Conservation (phyloP, 2,797 vertebrate genomes). For the Chelonia mydas region DNA sequence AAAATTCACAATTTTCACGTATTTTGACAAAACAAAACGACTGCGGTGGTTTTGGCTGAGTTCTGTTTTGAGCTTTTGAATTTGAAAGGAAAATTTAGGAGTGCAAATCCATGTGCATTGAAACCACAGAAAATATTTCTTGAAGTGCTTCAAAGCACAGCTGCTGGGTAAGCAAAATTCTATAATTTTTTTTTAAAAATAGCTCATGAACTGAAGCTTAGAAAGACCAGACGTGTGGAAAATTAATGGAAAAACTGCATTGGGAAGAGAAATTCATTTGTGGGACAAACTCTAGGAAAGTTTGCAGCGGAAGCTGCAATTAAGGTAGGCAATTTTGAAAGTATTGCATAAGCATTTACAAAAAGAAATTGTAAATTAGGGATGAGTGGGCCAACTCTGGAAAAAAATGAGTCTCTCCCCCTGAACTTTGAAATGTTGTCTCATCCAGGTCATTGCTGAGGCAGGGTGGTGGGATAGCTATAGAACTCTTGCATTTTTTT, state of each 20-base stretch:
- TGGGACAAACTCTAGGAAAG: not conserved
- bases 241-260: not conserved
- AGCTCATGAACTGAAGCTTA: fast-evolving
- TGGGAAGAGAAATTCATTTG: not conserved
- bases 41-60: not conserved
- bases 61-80: not conserved
- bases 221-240: not conserved
- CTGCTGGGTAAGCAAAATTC: not conserved
- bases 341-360: not conserved
- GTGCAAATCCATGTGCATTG: not conserved
- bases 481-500: not conserved
- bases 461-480: not conserved
- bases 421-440: not conserved
- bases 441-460: not conserved
- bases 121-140: not conserved
- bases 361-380: not conserved
- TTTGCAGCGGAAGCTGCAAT: not conserved
- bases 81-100: not conserved
- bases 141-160: not conserved
- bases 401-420: not conserved
- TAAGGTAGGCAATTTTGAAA: not conserved
- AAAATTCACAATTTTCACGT: not conserved
- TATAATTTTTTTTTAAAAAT: not conserved
- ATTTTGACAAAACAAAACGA: not conserved
- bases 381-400: not conserved